Percentiles rank a stretch among this genome's conserved stretches.
Evolutionary conservation across 2,797 vertebrate genomes (phyloP).

Genomic region (Poeciliopsis paucimaculata): DNA sequence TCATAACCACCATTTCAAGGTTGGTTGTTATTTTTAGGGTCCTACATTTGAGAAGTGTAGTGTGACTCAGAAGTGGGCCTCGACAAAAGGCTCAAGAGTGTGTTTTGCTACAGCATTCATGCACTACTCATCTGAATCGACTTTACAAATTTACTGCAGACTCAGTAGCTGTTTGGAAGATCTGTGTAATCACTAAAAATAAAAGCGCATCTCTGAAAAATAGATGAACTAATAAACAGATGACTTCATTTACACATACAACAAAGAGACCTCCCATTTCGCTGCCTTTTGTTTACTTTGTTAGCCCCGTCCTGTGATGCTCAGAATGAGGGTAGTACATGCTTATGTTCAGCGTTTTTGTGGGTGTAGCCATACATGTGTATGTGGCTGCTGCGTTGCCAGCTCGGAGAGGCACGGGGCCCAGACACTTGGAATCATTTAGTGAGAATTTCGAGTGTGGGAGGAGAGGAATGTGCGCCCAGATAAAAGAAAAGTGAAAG

Average conservation of each 20-base stretch:
- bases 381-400: conserved; percentile 63
- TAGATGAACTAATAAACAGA: conserved; percentile 32
- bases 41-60: not conserved
- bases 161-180: conserved; percentile 10
- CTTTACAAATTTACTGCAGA: not conserved
- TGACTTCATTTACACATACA: conserved; percentile 27
- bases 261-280: conserved; percentile 46
- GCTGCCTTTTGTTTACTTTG: conserved; percentile 65
- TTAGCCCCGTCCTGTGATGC: conserved; percentile 47
- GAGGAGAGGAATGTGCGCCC: conserved; percentile 85
- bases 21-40: not conserved
- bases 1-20: not conserved
- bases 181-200: not conserved
- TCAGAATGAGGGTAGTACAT: conserved; percentile 35
- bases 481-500: conserved; percentile 86
- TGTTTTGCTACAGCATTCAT: not conserved
- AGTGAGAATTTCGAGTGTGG: conserved; percentile 84
- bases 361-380: conserved; percentile 61
- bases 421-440: conserved; percentile 88
- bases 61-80: not conserved
- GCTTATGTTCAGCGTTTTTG: conserved; percentile 55
- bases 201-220: conserved; percentile 3
- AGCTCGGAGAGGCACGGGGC: conserved; percentile 75
- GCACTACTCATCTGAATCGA: not conserved
- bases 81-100: not conserved